These are phyloP conservation scores for Cacatua alba DNA, from an alignment of 2,113 vertebrate species.

Conservation along the genomic window DNA sequence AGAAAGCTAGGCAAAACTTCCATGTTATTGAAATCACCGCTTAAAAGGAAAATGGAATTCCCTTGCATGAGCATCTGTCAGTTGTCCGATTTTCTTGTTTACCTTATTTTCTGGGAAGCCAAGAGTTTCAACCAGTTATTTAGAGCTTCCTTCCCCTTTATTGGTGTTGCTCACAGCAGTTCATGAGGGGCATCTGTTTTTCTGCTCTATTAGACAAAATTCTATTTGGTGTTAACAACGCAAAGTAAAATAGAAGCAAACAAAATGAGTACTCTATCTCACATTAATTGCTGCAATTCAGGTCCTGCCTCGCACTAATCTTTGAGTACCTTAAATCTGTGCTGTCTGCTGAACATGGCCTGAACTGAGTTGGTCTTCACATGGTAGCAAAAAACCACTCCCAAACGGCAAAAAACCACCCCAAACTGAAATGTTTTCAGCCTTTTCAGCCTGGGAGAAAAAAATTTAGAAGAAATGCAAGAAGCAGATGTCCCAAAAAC, in stretches of 20 bases:
- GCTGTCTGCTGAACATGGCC: background rate
- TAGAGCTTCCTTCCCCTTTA: background rate
- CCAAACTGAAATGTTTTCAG: background rate
- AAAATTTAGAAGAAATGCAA: background rate
- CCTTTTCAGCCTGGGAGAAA: background rate
- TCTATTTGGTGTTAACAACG: background rate
- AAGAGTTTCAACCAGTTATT: background rate
- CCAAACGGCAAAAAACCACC: background rate
- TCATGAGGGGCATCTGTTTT: background rate
- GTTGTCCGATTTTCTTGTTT: background rate
- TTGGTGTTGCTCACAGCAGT: background rate
- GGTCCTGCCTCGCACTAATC: background rate
- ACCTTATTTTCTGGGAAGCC: background rate
- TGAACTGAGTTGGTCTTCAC: background rate
- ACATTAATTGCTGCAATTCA: background rate
- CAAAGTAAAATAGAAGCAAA: background rate
- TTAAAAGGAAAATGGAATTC: background rate
- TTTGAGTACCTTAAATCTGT: background rate
- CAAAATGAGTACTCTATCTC: background rate
- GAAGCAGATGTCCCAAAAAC: background rate
- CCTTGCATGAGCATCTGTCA: background rate
- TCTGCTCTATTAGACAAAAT: background rate
- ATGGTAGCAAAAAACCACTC: background rate
- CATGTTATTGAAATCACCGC: background rate
- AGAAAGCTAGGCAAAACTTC: background rate